A percentile compares a stretch with the other conserved stretches of the same genome.
phyloP scores from a whole-genome alignment of 2,888 invertebrate genomes.

The Psylliodes chrysocephalus region DNA sequence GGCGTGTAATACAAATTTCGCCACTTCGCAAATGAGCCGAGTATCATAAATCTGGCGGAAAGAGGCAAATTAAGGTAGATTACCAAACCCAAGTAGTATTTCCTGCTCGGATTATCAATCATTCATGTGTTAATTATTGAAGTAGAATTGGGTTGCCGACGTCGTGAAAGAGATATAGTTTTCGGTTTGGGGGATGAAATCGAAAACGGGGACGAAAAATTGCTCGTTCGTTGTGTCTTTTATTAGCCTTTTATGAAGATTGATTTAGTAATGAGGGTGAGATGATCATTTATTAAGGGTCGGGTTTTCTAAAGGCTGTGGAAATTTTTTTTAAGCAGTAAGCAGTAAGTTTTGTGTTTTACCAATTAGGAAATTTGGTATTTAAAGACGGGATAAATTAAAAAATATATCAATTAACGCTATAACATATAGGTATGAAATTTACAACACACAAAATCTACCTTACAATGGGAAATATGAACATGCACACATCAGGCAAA shows the following conservation, averaged over 20 bases:
- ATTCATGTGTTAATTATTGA: conserved; percentile 44
- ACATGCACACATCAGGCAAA: too few relatives aligned
- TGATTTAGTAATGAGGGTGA: not conserved
- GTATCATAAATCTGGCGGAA: conserved; percentile 33
- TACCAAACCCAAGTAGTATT: conserved; percentile 33
- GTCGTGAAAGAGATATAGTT: not conserved
- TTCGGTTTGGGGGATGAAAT: not conserved
- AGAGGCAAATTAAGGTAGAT: conserved; percentile 35
- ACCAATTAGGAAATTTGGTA: too few relatives aligned
- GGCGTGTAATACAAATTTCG: conserved; percentile 19
- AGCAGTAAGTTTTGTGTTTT: too few relatives aligned
- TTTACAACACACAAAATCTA: too few relatives aligned
- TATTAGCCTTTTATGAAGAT: not conserved
- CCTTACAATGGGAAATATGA: too few relatives aligned
- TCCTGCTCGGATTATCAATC: conserved; percentile 42
- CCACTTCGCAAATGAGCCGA: conserved; percentile 28
- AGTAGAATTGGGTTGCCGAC: conserved; percentile 32
- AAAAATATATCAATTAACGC: too few relatives aligned
- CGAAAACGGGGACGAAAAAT: not conserved
- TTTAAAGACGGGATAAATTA: too few relatives aligned
- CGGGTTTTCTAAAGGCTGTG: too few relatives aligned
- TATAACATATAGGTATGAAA: too few relatives aligned
- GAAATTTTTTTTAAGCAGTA: too few relatives aligned
- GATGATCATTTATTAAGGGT: too few relatives aligned
- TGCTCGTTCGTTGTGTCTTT: not conserved